Conservation (phyloP, 2,888 invertebrate genomes). For the Taenaris catops region DNA sequence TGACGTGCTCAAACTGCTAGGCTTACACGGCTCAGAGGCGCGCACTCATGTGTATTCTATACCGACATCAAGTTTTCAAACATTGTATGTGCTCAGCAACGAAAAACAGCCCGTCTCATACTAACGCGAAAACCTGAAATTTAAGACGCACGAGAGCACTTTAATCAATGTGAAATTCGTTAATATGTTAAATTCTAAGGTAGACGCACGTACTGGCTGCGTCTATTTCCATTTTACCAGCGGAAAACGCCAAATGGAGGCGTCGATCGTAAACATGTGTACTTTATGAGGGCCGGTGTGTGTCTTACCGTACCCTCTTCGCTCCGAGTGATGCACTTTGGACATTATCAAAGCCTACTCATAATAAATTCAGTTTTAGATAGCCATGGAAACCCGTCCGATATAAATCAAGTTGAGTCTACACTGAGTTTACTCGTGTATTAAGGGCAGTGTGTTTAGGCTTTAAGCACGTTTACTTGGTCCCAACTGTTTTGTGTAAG, state of each 20-base stretch:
- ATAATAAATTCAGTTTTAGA: constrained; percentile 26
- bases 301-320: constrained; percentile 26
- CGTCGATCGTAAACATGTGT: constrained; percentile 52
- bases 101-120: no score
- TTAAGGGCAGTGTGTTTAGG: constrained; percentile 10
- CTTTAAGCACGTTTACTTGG: constrained; percentile 7
- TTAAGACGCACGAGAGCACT: background rate
- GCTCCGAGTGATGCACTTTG: constrained; percentile 25
- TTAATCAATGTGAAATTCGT: constrained; percentile 10
- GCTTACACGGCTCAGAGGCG: no score
- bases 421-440: constrained; percentile 11
- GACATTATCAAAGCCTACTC: constrained; percentile 27
- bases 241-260: constrained; percentile 33
- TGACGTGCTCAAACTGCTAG: no score
- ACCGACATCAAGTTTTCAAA: no score
- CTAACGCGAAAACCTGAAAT: background rate
- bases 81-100: no score
- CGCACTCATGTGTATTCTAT: no score
- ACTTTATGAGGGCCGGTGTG: constrained; percentile 42
- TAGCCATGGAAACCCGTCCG: constrained; percentile 16
- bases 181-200: constrained; percentile 17
- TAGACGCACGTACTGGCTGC: constrained; percentile 45
- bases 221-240: constrained; percentile 58
- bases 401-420: constrained; percentile 16
- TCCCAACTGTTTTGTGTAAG: constrained; percentile 3